Base-by-base conservation (phyloP, 2,113 vertebrate species). In the Cairina moschata region DNA sequence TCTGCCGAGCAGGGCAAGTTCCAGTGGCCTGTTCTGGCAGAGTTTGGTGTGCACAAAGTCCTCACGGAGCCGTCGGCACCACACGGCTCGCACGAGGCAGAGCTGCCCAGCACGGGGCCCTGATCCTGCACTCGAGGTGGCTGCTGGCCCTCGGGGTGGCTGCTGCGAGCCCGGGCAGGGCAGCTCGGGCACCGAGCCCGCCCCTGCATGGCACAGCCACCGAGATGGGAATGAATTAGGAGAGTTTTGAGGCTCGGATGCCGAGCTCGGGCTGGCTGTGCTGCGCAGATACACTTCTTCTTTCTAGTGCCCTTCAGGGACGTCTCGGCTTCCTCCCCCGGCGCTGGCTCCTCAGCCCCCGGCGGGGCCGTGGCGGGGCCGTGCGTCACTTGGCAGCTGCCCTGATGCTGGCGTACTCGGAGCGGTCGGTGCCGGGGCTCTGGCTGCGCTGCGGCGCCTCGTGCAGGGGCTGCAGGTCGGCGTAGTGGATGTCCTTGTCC, bases 401-500 rank as follows among this genome's bases (percentile, higher is more conserved):
- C 38, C 36, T 83, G 56, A 97, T 8, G 28, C 89, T 85, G 79
- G 96, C 96, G 0, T 97, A 97, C 74, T 96, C 94, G 0, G 93
- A 83, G 63, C 17, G 12, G 60, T 66, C 63, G 6, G 84, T 4
- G 4, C 28, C 20, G 2, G 9, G 13, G 66, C 73, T 96, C 63
- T 69, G 38, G 86, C 56, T 0, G 0, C 0, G 50, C 65, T 0
- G 2, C 0, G 10, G 59, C 23, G 52, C 63, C 0, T 0, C 0
- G 1, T 80, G 68, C 32, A 93, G 71, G 8, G 58, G 67, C 83
- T 96, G 88, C 28, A 97, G 80, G 6, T 96, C 95, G 0, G 95
- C 95, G 2, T 97, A 97, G 83, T 97, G 92, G 63, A 97, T 58
- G 32, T 73, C 12, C 0, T 29, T 48, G 71, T 92, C 83, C 8